Evolutionary conservation across 2,888 invertebrate genomes (phyloP), one percentile per base, ranked within the genome.

Genomic region (Lithophane socia): DNA sequence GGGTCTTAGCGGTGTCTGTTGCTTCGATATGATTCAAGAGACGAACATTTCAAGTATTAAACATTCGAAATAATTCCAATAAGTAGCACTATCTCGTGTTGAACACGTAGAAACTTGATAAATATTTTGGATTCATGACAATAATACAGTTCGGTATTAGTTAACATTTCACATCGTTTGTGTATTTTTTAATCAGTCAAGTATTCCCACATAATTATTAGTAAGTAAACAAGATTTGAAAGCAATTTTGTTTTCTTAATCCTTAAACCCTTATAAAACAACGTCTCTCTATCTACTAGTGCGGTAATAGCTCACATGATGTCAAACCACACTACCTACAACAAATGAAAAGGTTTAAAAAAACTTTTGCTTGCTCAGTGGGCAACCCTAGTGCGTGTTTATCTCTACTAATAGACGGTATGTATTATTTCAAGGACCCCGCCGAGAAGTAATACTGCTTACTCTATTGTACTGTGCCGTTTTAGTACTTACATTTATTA

Each of bases 1-100:
- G 81, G 93, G 93, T n/a, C 86, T 93, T 21, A 86, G 82, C 52
- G 92, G 93, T 37, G 89, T 93, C 82, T 91, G 92, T 85, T 92
- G 92, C 85, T 91, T 93, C 79, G 89, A 92, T 73, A 75, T 91
- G 80, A 66, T 79, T 21, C 72, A 87, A 79, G 85, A 85, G 24
- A 73, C 61, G 10, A 63, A 77, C 4, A 54, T 80, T 47, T 42
- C 47, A 80, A 61, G 24, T 42, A 80, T 12, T n/a, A 42, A 54
- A 21, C 7, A 54, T 24, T 79, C 13, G 8, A 16, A 58, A 29
- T 58, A 42, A 58, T n/a, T 16, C 29, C 16, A 7, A 54, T 18
- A n/a, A 47, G 21, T 44, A 47, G 18, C n/a, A 47, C 47, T 13
- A 18, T n/a, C 52, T 29, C 42, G n/a, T 56, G 24, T 29, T 47